These are phyloP conservation scores for Lipophrys pholis DNA, from an alignment of 2,113 vertebrate species.

Conservation along the genomic window DNA sequence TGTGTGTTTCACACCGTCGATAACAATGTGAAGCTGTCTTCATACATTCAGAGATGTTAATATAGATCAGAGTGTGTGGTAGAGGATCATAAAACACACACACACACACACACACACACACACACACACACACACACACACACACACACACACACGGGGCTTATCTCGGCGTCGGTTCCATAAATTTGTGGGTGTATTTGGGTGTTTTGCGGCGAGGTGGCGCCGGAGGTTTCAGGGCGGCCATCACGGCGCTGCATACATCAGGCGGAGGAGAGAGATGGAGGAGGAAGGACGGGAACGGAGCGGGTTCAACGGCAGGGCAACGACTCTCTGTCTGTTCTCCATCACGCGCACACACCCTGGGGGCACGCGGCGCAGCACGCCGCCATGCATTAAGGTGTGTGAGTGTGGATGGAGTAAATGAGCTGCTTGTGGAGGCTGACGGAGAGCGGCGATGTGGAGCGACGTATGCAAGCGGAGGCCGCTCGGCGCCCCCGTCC, in stretches of 20 bases:
- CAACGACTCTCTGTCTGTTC: slow-evolving; percentile 63
- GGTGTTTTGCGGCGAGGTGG: slow-evolving; percentile 28
- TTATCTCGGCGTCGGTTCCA: slow-evolving; percentile 19
- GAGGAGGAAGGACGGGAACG: slow-evolving; percentile 44
- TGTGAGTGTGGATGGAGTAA: slow-evolving; percentile 38
- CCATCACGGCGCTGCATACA: slow-evolving; percentile 3
- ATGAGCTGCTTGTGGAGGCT: slow-evolving; percentile 53
- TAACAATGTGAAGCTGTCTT: no score
- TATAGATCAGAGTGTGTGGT: no score
- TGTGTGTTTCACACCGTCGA: no score
- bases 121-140: neutral
- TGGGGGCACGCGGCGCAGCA: slow-evolving; percentile 52
- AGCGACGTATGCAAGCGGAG: neutral
- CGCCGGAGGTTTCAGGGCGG: slow-evolving; percentile 25
- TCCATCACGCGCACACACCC: slow-evolving; percentile 68
- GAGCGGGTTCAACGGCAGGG: slow-evolving; percentile 73
- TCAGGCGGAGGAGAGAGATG: slow-evolving; percentile 51
- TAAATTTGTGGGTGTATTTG: slow-evolving; percentile 37
- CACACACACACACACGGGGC: neutral
- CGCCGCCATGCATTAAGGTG: slow-evolving; percentile 46
- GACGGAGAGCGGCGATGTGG: neutral
- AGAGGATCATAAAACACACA: neutral
- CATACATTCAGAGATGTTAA: no score
- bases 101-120: neutral
- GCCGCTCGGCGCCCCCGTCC: no score